Evolutionary conservation across 2,888 invertebrate genomes (phyloP), one percentile per base, ranked within the genome.

Genomic region (Poecilus cupreus): DNA sequence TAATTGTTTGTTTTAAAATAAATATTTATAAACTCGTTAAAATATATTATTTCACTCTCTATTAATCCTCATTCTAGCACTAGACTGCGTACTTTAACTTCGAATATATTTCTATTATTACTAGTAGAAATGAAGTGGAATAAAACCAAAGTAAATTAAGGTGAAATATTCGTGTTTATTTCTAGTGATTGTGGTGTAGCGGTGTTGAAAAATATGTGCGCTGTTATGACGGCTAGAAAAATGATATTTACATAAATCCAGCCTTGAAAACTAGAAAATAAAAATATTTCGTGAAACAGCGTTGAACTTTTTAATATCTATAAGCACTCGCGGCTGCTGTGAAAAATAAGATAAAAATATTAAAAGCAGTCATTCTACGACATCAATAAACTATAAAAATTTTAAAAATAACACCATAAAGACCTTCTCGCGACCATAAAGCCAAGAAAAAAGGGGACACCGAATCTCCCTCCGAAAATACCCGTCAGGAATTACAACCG

Each of bases 401-500:
- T 70, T 80, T 80, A 80, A 80, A 80, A 80, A 80, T 80, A 80
- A 57, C 80, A 43, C 80, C 72, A 80, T 80, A 80, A 80, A 80
- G 80, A 80, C 80, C 80, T 80, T 80, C 80, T 37, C 72, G 57
- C 80, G 26, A 18, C 54, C 57, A 72, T 80, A 80, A 80, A 80
- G 64, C 68, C 24, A 68, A 32, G 32, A 68, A 18, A 68, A 68
- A 68, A 68, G 6, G 18, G 37, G 39, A 13, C 68, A 32, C 32
- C 1, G 49, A 46, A 51, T 75, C 49, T 51, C 46, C 49, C 39
- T 72, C 72, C 72, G 72, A 80, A 72, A 72, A 72, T 80, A 80
- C 57, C 57, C 60, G 60, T 24, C 51, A 79, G 32, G 43, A 57
- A 75, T 74, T 75, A 81, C 60, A 75, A 26, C 81, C 64, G 64